Evolutionary conservation across 2,888 invertebrate species (phyloP).

Genomic region (Ophioninae sp.): DNA sequence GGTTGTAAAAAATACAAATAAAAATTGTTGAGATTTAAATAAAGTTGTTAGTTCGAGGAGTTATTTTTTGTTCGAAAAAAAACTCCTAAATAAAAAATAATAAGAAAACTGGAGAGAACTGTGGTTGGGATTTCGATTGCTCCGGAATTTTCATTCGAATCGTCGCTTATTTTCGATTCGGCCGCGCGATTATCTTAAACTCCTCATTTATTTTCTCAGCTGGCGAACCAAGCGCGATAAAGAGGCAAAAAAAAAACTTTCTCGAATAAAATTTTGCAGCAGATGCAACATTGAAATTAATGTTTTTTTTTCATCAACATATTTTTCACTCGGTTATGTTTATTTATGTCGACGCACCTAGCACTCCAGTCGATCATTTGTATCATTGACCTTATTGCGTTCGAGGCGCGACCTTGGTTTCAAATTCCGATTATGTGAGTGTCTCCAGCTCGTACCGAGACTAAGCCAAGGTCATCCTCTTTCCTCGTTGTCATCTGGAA

Average conservation of each 20-base stretch:
- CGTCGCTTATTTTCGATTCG: constrained; percentile 25
- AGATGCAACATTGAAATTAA: too few relatives aligned
- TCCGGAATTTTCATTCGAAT: constrained; percentile 26
- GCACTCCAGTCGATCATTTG: constrained; percentile 27
- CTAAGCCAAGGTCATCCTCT: constrained; percentile 32
- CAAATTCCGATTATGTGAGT: constrained; percentile 58
- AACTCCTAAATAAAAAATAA: too few relatives aligned
- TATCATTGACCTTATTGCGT: constrained; percentile 50
- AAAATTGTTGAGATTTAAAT: too few relatives aligned
- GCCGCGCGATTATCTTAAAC: neutral
- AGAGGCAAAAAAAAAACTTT: too few relatives aligned
- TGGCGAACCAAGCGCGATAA: too few relatives aligned
- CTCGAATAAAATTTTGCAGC: too few relatives aligned
- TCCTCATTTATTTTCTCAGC: neutral
- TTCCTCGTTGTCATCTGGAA: constrained; percentile 37
- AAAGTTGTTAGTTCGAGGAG: too few relatives aligned
- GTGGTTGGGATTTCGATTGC: neutral
- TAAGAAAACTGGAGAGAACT: neutral
- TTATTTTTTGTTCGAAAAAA: neutral
- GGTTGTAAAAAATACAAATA: too few relatives aligned
- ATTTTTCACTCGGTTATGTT: constrained; percentile 33
- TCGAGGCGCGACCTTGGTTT: constrained; percentile 56
- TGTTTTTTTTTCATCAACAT: neutral
- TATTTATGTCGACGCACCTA: constrained; percentile 53
- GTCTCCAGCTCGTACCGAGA: neutral